Conservation (phyloP, 23 tunicate species). For the Trididemnum miniatum region DNA sequence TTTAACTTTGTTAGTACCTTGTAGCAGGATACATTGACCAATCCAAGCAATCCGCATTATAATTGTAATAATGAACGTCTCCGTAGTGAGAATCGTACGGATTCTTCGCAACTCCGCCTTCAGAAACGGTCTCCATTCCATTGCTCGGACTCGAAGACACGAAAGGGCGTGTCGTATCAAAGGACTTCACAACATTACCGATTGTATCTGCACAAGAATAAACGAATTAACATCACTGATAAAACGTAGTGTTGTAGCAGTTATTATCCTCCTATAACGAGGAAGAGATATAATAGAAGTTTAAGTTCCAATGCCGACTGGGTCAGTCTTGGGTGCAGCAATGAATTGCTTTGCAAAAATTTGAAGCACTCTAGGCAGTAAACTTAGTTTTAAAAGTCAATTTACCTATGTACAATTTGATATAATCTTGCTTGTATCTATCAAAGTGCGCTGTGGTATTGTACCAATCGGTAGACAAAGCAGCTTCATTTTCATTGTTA, state of each 20-base stretch:
- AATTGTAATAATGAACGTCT: slow-evolving; percentile 97
- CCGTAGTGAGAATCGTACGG: slow-evolving; percentile 90
- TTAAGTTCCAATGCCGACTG: too few species aligned
- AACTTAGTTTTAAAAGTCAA: background rate
- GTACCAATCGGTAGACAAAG: slow-evolving; percentile 92
- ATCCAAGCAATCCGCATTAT: slow-evolving; percentile 87
- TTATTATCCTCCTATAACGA: too few species aligned
- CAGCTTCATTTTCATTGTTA: slow-evolving; percentile 99
- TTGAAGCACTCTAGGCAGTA: too few species aligned
- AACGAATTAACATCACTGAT: too few species aligned
- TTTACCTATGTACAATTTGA: slow-evolving; percentile 69
- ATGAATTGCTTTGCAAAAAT: too few species aligned
- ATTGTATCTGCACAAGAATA: slow-evolving; percentile 55
- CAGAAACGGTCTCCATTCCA: slow-evolving; percentile 54
- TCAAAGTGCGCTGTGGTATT: slow-evolving; percentile 54
- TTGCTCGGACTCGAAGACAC: slow-evolving; percentile 95
- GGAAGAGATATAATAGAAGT: too few species aligned
- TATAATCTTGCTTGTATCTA: slow-evolving; percentile 66
- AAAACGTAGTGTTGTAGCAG: too few species aligned
- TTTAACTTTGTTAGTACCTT: slow-evolving; percentile 45
- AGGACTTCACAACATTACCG: slow-evolving; percentile 13
- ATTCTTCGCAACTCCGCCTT: slow-evolving; percentile 85
- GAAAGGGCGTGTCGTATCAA: slow-evolving; percentile 81
- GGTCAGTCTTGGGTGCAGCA: too few species aligned
- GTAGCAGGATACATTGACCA: slow-evolving; percentile 86